These are phyloP conservation scores for Chelmon rostratus DNA, from an alignment of 2,797 vertebrate genomes.

Conservation along the genomic window DNA sequence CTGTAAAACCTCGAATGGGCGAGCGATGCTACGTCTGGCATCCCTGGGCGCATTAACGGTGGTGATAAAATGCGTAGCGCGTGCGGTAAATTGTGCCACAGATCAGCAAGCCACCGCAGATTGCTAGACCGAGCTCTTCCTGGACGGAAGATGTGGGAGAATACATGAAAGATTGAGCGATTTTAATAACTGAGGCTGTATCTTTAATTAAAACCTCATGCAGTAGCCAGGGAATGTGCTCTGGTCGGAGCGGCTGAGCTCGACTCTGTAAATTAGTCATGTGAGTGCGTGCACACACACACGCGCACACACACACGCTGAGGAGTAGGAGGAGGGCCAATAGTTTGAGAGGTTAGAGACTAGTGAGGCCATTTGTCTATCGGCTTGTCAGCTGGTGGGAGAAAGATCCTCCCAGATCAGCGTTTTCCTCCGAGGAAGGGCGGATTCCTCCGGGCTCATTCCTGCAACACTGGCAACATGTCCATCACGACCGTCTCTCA, in stretches of 20 bases:
- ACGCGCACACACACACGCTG: slow-evolving; percentile 6
- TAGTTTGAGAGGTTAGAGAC: slow-evolving; percentile 74
- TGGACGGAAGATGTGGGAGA: slow-evolving; percentile 29
- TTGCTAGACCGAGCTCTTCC: slow-evolving; percentile 37
- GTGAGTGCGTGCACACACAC: slow-evolving; percentile 20
- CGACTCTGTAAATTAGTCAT: slow-evolving; percentile 67
- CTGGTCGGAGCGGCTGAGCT: slow-evolving; percentile 63
- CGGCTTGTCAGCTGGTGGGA: slow-evolving; percentile 72
- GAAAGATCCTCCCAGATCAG: slow-evolving; percentile 78
- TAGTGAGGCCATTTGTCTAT: slow-evolving; percentile 75
- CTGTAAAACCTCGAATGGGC: slow-evolving; percentile 57
- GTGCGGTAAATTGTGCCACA: slow-evolving; percentile 41
- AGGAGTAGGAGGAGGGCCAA: slow-evolving; percentile 45
- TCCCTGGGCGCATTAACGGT: slow-evolving; percentile 29
- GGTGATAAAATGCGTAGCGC: slow-evolving; percentile 54
- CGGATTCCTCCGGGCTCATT: slow-evolving; percentile 57
- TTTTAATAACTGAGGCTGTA: slow-evolving; percentile 62
- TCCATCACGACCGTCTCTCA: slow-evolving; percentile 72
- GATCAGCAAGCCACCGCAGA: slow-evolving; percentile 45
- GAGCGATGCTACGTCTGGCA: slow-evolving; percentile 15
- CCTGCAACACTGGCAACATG: slow-evolving; percentile 75
- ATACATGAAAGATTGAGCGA: slow-evolving; percentile 35
- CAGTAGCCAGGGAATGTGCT: slow-evolving; percentile 49
- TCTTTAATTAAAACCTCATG: slow-evolving; percentile 73
- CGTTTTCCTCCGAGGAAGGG: slow-evolving; percentile 70